Evolutionary conservation across 1,140 invertebrate genomes (phyloP).

Genomic region (Plutomurus gul): DNA sequence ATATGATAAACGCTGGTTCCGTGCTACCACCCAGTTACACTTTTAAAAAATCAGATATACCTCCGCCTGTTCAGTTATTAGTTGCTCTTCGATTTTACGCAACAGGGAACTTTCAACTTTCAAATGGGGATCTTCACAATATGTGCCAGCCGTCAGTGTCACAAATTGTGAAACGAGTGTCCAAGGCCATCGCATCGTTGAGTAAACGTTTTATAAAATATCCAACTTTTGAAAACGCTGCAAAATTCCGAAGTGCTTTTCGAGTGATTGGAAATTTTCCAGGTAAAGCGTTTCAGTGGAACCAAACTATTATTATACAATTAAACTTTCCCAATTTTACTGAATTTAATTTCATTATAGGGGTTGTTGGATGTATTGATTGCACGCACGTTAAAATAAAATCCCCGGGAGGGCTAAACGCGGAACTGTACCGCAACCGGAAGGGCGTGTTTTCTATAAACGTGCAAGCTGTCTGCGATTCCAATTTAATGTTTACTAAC

Average conservation of each 20-base stretch:
- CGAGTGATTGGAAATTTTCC: not conserved
- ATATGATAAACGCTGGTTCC: not conserved
- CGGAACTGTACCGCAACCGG: slow-evolving; percentile 54
- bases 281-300: no score
- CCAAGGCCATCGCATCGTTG: not conserved
- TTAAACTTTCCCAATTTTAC: not conserved
- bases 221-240: not conserved
- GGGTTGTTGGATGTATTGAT: slow-evolving; percentile 47
- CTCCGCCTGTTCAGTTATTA: not conserved
- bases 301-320: no score
- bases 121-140: not conserved
- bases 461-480: slow-evolving; percentile 52
- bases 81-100: not conserved
- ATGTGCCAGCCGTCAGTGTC: not conserved
- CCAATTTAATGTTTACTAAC: slow-evolving; percentile 46
- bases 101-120: not conserved
- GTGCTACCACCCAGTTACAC: not conserved
- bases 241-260: not conserved
- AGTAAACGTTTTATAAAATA: not conserved
- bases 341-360: not conserved
- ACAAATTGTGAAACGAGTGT: not conserved
- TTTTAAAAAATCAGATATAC: not conserved
- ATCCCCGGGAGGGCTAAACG: slow-evolving; percentile 50
- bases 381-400: slow-evolving; percentile 54
- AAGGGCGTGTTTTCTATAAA: slow-evolving; percentile 52